Evolutionary conservation across 2,797 vertebrate species (phyloP), one percentile per base, ranked within the genome.

Genomic region (Lacerta viridis): DNA sequence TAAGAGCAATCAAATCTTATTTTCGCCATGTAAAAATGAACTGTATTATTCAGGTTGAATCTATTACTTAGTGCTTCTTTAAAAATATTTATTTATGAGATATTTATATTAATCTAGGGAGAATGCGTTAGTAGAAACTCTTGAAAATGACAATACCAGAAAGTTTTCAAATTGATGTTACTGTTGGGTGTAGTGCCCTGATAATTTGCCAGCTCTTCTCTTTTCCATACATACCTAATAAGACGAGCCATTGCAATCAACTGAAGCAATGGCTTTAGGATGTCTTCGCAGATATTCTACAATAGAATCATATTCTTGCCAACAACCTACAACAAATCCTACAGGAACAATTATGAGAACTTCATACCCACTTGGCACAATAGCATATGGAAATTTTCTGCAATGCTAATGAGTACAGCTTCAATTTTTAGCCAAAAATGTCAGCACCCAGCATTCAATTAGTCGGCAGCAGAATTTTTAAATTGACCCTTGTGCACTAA

Each of bases 401-500:
- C 93, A 80, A 83, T 90, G 90, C 95, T 97, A 97, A 97, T 97
- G 97, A 97, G 94, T 93, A 81, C 91, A 95, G 95, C 95, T 97
- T 95, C 91, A 93, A 93, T 95, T 94, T 97, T 96, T 96, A 95
- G 93, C 95, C 94, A 95, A 97, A 97, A 97, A 97, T 97, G 95
- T 96, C 96, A 96, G 87, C 94, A 94, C 94, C 94, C 95, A 95
- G 95, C 92, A 96, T 97, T 97, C 96, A 97, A 98, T 97, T 97
- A 97, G 96, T 94, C 92, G 95, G 87, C 86, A 93, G 90, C 89
- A 96, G 93, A 92, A 96, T 96, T 96, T 95, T 92, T 93, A 95
- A 96, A 95, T 94, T 96, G 96, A 96, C 96, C 95, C 95, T 95
- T 94, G 88, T 94, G 96, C 93, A 96, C 94, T 94, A 93, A 96